Evolutionary conservation across 2,888 invertebrate genomes (phyloP), one percentile per base, ranked within the genome.

Genomic region (Ligdia adustata): DNA sequence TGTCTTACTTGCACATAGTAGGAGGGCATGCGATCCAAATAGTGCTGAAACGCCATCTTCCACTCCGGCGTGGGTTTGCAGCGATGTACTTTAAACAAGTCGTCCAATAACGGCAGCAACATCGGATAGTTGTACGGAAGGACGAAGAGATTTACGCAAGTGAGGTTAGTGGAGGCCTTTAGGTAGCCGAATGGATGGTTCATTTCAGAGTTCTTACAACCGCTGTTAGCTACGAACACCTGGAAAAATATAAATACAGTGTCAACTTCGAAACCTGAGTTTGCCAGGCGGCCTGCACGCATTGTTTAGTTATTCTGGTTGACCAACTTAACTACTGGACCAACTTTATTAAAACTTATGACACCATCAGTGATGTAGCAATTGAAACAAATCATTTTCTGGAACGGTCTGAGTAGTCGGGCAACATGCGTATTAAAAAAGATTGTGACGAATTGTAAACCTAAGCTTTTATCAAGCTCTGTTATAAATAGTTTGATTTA

Each of bases 81-180:
- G 38, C 98, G 93, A 77, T 97, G 97, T 53, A 97, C 94, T 86
- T 98, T 98, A 76, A 98, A 96, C 41, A 99, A 85, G 73, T 99
- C 99, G 71, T 98, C 98, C 15, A 99, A 87, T 5, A 99, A 87
- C 0, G 98, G 97, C 69, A 99, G 84, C 18, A 99, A 85, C 20
- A 97, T 95, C 1, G 99, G 99, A 83, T 99, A 99, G 88, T 99
- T 99, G 90, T 99, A 99, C 14, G 99, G 99, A 92, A 99, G 94
- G 3, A 99, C 97, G 83, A 98, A 98, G 52, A 99, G 90, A 89
- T 99, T 99, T 24, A 99, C 99, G 76, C 97, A 97, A 0, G 94
- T 95, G 52, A 99, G 91, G 73, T 96, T 97, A 3, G 98, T 97
- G 60, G 98, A 97, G 0, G 99, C 97, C 87, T 99, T 99, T 47